Evolutionary conservation across 2,888 invertebrate species (phyloP), one percentile per base, ranked within the genome.

Genomic region (Athetis lepigone): DNA sequence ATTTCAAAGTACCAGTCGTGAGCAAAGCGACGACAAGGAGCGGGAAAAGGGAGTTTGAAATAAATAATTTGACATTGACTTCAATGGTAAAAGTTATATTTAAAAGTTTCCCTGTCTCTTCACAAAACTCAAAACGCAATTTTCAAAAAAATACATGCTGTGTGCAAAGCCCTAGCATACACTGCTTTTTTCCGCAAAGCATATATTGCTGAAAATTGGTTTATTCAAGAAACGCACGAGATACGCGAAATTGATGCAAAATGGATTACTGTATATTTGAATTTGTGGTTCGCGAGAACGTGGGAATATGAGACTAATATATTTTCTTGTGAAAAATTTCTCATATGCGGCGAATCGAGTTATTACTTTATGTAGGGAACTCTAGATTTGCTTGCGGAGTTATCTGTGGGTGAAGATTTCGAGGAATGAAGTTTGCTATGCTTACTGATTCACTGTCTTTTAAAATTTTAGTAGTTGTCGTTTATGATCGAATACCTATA

Each of bases 211-310:
- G 42, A 36, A 57, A 52, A 61, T 67, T 67, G 36, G 40, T 67
- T 67, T 72, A 67, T 60, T 61, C 42, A 61, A 56, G 61, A 52
- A 61, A 54, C 29, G 47, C 45, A 13, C 21, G 45, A 25, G 27
- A 3, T 21, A 23, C 16, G 25, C 23, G 37, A 70, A 49, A 52
- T 42, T 61, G 43, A 56, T 45, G 39, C 51, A 67, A 67, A 70
- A 56, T 52, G 51, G 56, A 72, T 70, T 70, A 61, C 46, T 42
- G 42, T 56, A 45, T 39, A 42, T 63, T 66, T 56, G 42, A 67
- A 50, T 56, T 57, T 64, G 46, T 16, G 57, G 56, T 56, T 19
- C 29, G 42, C n/a, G 29, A 1, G 29, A 29, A 29, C 11, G 11
- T 37, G 36, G 19, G 27, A 46, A 49, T 46, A 27, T 29, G 45